Evolutionary conservation across 2,113 vertebrate species (phyloP).

Genomic region (Urocolius indicus): DNA sequence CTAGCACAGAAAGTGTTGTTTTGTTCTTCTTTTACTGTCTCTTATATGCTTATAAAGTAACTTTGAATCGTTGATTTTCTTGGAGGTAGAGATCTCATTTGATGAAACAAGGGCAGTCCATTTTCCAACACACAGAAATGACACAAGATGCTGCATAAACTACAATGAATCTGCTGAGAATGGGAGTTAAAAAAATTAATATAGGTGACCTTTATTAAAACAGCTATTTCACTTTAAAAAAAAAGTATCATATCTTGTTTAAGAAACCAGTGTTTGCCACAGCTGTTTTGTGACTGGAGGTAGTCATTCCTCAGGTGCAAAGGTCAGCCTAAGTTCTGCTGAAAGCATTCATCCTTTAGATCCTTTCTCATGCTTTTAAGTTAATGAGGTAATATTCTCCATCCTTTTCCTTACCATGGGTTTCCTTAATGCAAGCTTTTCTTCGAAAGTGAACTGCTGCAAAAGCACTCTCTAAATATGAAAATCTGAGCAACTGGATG

Average conservation of each 20-base stretch:
- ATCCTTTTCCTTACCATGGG: not conserved
- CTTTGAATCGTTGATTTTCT: not conserved
- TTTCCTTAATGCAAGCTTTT: not conserved
- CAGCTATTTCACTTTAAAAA: not conserved
- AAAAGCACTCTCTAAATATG: not conserved
- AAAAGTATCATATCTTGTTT: not conserved
- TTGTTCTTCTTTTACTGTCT: not conserved
- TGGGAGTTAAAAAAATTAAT: not conserved
- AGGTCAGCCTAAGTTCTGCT: not conserved
- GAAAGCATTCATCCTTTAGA: not conserved
- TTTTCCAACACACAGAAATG: not conserved
- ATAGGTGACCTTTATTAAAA: not conserved
- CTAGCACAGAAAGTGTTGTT: not conserved
- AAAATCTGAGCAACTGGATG: not conserved
- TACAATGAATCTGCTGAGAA: not conserved
- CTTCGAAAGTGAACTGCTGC: not conserved
- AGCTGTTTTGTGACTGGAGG: not conserved
- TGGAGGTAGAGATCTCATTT: not conserved
- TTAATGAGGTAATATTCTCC: not conserved
- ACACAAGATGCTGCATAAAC: not conserved
- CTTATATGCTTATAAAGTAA: not conserved
- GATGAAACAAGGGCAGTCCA: not conserved
- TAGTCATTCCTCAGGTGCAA: not conserved
- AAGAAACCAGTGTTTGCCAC: not conserved
- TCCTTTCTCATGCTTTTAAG: not conserved